Evolutionary conservation across 2,113 vertebrate genomes (phyloP), one percentile per base, ranked within the genome.

Genomic region (Neofelis nebulosa): DNA sequence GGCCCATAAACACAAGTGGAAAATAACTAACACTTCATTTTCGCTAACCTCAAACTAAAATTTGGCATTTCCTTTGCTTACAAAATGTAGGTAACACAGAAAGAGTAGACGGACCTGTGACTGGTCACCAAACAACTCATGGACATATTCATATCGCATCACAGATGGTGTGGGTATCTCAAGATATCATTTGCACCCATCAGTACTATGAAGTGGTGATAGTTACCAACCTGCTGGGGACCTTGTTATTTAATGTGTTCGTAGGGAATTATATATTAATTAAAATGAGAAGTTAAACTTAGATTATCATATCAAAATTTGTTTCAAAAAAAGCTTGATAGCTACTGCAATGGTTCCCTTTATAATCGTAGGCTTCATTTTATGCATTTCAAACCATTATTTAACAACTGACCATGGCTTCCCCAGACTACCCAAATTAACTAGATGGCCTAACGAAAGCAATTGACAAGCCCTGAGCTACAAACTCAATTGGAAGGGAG

Each of bases 21-120:
- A 66, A 92, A 94, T 63, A 97, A 81, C 52, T 61, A 87, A 55
- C 82, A 86, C n/a, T 93, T 91, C 12, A 41, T 95, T 89, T 96
- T 86, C 45, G 31, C 74, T 55, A 78, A 50, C 38, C 25, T 96
- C 65, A 33, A 86, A 82, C 41, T 81, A 19, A 97, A 97, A 89
- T 89, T 86, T 83, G 55, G 12, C 68, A 92, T 96, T 74, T 94
- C 38, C 33, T 89, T 97, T 94, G 4, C 48, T 93, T 74, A 89
- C 65, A 25, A 83, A 48, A 93, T 29, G 4, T 74, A 92, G 55
- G 29, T 50, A 89, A 90, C 33, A 94, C 36, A 92, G 33, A 33
- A 63, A 68, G 41, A 73, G 50, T n/a, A 97, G 31, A 87, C 89
- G 73, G 16, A 74, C 86, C 80, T 93, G 63, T 73, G 52, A 95